Evolutionary conservation across 2,888 invertebrate species (phyloP).

Genomic region (Agonopterix arenella): DNA sequence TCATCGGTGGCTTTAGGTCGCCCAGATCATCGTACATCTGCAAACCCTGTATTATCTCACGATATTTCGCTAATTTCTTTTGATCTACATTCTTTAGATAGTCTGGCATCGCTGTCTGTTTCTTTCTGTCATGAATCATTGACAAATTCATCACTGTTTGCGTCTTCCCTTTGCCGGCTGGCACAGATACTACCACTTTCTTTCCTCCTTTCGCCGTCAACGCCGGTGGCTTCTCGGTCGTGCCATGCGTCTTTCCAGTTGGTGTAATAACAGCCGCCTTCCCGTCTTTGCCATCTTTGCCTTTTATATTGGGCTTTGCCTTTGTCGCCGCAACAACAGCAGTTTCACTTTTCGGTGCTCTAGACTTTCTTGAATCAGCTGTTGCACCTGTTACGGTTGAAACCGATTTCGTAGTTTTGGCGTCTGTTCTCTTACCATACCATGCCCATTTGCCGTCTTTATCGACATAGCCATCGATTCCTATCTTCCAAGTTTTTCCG

Average conservation of each 20-base stretch:
- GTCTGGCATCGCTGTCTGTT: conserved; percentile 4
- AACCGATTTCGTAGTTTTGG: conserved; percentile 24
- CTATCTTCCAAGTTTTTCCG: conserved; percentile 44
- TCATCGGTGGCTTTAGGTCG: conserved; percentile 32
- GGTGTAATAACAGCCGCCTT: background rate
- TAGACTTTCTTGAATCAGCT: conserved; percentile 14
- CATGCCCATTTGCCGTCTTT: conserved; percentile 60
- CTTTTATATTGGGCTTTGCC: conserved; percentile 19
- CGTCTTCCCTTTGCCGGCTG: conserved; percentile 18
- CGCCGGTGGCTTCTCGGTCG: background rate
- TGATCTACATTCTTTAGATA: conserved; percentile 22
- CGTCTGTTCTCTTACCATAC: conserved; percentile 39
- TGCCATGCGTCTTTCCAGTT: background rate
- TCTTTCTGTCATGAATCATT: conserved; percentile 28
- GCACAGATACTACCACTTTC: background rate
- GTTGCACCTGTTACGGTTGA: conserved; percentile 25
- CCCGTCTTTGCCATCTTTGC: conserved; percentile 11
- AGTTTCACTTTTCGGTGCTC: conserved; percentile 7
- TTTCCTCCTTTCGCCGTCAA: background rate
- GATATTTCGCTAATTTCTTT: conserved; percentile 43
- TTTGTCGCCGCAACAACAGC: conserved; percentile 2
- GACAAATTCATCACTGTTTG: conserved; percentile 44
- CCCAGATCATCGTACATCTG: conserved; percentile 45
- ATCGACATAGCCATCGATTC: conserved; percentile 61
- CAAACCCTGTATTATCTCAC: conserved; percentile 52